These are phyloP conservation scores for Arrhamphus sclerolepis DNA, from an alignment of 2,797 vertebrate genomes.

Conservation along the genomic window DNA sequence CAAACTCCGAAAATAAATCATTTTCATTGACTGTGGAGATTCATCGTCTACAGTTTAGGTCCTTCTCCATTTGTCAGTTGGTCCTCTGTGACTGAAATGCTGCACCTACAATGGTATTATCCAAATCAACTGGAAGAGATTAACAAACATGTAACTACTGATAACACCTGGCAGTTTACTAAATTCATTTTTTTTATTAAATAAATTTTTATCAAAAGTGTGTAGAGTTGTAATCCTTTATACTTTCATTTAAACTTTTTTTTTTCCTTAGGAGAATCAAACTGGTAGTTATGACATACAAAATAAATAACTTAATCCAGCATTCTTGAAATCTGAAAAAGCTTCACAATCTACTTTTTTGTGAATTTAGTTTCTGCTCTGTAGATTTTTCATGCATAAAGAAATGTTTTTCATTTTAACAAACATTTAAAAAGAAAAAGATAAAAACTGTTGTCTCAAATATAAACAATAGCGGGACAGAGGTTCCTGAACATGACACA, in stretches of 20 bases:
- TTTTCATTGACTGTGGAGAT: too few species aligned
- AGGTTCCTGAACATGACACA: constrained; percentile 30
- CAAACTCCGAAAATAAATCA: too few species aligned
- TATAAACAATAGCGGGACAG: constrained; percentile 3
- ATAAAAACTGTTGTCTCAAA: not conserved
- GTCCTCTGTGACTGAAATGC: too few species aligned
- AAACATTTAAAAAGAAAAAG: too few species aligned
- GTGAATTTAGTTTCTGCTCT: not conserved
- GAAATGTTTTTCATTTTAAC: not conserved
- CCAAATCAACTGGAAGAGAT: not conserved
- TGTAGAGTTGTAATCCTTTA: not conserved
- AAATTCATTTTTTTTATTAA: not conserved
- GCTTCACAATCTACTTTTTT: not conserved
- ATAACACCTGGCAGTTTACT: not conserved
- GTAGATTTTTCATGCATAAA: not conserved
- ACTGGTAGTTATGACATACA: not conserved
- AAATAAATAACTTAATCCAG: constrained; percentile 4
- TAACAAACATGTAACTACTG: not conserved
- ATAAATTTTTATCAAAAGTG: not conserved
- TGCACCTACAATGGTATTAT: not conserved
- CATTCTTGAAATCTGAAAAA: not conserved
- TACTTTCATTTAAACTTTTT: too few species aligned
- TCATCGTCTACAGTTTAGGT: not conserved
- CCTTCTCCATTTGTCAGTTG: not conserved
- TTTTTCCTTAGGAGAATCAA: not conserved